These are phyloP conservation scores for Balaeniceps rex DNA, from an alignment of 2,113 vertebrate species.

Conservation along the genomic window DNA sequence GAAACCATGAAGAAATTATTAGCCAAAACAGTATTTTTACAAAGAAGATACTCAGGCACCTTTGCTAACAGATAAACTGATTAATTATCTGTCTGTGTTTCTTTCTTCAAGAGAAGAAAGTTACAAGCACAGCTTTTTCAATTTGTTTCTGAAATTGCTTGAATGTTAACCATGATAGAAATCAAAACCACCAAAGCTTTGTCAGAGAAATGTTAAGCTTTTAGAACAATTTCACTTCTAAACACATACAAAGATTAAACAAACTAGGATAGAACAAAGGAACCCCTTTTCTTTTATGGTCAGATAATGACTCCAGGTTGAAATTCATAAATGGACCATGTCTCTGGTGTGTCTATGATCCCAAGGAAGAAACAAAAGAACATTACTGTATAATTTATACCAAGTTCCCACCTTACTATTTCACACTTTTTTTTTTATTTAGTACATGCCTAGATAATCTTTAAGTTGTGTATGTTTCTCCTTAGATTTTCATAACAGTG, in stretches of 20 bases:
- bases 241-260: not conserved
- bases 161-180: not conserved
- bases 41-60: not conserved
- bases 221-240: not conserved
- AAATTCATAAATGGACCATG: not conserved
- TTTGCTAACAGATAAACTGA: not conserved
- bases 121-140: not conserved
- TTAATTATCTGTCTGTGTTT: not conserved
- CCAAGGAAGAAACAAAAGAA: not conserved
- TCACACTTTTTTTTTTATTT: not conserved
- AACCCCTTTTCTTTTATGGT: not conserved
- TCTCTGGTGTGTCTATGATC: not conserved
- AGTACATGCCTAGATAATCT: not conserved
- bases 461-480: not conserved
- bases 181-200: not conserved
- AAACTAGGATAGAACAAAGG: fast-evolving
- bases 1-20: not conserved
- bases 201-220: not conserved
- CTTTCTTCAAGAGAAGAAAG: not conserved
- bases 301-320: not conserved
- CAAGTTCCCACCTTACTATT: not conserved
- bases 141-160: not conserved
- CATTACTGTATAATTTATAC: not conserved
- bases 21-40: not conserved
- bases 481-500: not conserved